These are phyloP conservation scores for Bradypodion pumilum DNA, from an alignment of 2,797 vertebrate species.

Conservation along the genomic window DNA sequence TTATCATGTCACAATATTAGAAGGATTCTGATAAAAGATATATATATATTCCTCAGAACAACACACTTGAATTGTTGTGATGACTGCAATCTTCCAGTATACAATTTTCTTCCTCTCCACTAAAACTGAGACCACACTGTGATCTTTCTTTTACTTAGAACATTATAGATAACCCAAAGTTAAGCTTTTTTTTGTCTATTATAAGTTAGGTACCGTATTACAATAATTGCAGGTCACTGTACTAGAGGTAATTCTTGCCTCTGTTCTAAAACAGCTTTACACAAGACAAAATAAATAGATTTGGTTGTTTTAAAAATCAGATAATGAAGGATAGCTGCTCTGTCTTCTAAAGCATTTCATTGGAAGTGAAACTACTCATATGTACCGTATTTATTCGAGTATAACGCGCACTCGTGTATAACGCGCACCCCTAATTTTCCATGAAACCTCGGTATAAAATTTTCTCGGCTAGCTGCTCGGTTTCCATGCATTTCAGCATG, in stretches of 20 bases:
- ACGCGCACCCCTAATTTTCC: too few species aligned
- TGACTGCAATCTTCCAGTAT: not conserved
- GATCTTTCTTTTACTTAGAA: not conserved
- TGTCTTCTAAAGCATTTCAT: not conserved
- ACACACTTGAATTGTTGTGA: not conserved
- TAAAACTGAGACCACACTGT: constrained; percentile 17
- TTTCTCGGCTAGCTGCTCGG: too few species aligned
- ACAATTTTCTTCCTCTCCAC: not conserved
- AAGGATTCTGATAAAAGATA: not conserved
- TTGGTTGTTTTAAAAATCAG: not conserved
- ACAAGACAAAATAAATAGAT: not conserved
- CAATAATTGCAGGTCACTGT: constrained; percentile 55
- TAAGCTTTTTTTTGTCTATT: constrained; percentile 17
- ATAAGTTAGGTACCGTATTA: constrained; percentile 13
- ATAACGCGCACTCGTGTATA: too few species aligned
- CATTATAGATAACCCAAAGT: constrained; percentile 31
- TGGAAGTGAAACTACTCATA: not conserved
- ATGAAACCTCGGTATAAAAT: too few species aligned
- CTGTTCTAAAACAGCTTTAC: not conserved
- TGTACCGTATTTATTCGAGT: too few species aligned
- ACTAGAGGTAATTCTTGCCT: constrained; percentile 48
- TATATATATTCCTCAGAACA: not conserved
- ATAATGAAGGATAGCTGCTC: constrained; percentile 34
- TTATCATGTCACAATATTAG: not conserved
- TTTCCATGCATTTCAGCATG: too few species aligned